Evolutionary conservation across 2,113 vertebrate genomes (phyloP), one percentile per base, ranked within the genome.

Genomic region (Sisor rabdophorus): DNA sequence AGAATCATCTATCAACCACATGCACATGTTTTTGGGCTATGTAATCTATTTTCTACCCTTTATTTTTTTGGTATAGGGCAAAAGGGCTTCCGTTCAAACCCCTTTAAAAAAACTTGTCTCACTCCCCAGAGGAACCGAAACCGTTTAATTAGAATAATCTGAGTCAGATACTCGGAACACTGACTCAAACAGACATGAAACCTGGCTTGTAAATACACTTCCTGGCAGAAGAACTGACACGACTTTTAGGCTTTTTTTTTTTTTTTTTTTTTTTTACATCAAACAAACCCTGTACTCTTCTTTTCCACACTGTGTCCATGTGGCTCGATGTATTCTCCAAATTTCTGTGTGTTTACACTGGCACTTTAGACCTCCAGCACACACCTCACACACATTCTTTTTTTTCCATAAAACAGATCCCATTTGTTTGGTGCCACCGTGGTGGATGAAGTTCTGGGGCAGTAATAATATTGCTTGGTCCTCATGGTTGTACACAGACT

Each of bases 331-430:
- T 74, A 71, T 59, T 32, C 15, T 54, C 76, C 75, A 74, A 54
- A 60, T 78, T 76, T 24, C 50, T 58, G 44, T 24, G 9, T 64
- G 73, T 65, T 80, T 76, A 76, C 36, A 56, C 55, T 73, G 75
- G 75, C 79, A 36, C n/a, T 58, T 17, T 22, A 15, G 15, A 20
- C 36, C n/a, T n/a, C n/a, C 36, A 59, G 64, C n/a, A 36, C 48
- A 24, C 28, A 26, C 50, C 17, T 71, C 19, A 71, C 48, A n/a
- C 65, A 16, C 30, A 3, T n/a, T 58, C 17, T 40, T 60, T 11
- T 12, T 50, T 24, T 28, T n/a, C 40, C 8, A 44, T 24, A 73
- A 11, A 59, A 16, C 30, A 56, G 11, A 72, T 22, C 20, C 3
- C 7, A 55, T 55, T 55, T 55, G 32, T 36, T 36, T 36, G 54